phyloP scores from a whole-genome alignment of 2,113 vertebrate genomes.

The Otolemur garnettii region DNA sequence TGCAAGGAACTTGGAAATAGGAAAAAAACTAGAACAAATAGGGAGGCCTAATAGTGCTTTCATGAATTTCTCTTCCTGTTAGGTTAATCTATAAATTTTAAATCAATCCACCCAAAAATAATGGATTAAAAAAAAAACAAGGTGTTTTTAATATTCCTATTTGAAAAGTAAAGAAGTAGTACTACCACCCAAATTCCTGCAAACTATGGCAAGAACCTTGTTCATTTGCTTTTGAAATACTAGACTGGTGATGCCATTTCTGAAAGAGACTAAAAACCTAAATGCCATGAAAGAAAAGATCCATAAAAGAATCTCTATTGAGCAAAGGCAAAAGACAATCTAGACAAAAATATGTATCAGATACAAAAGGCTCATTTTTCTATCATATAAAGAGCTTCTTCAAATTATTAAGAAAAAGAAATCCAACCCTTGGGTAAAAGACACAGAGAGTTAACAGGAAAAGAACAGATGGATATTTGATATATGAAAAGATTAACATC shows the following conservation, averaged over 20 bases:
- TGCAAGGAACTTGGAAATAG: neutral
- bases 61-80: neutral
- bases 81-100: constrained; percentile 9
- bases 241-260: neutral
- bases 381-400: constrained; percentile 23
- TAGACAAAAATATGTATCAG: constrained; percentile 34
- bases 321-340: constrained; percentile 45
- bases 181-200: neutral
- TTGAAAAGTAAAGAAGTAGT: neutral
- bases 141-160: neutral
- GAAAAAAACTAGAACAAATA: neutral
- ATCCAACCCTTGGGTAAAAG: constrained; percentile 1
- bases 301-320: neutral
- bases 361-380: constrained; percentile 6
- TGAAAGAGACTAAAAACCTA: neutral
- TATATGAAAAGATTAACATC: neutral
- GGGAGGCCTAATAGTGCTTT: neutral
- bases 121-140: neutral
- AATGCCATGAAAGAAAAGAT: neutral
- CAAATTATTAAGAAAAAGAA: constrained; percentile 40
- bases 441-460: constrained; percentile 41
- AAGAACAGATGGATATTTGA: neutral
- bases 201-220: neutral
- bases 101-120: constrained; percentile 18
- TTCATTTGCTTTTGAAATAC: neutral